These are phyloP conservation scores for Numida meleagris DNA, from an alignment of 2,113 vertebrate genomes.

Conservation along the genomic window DNA sequence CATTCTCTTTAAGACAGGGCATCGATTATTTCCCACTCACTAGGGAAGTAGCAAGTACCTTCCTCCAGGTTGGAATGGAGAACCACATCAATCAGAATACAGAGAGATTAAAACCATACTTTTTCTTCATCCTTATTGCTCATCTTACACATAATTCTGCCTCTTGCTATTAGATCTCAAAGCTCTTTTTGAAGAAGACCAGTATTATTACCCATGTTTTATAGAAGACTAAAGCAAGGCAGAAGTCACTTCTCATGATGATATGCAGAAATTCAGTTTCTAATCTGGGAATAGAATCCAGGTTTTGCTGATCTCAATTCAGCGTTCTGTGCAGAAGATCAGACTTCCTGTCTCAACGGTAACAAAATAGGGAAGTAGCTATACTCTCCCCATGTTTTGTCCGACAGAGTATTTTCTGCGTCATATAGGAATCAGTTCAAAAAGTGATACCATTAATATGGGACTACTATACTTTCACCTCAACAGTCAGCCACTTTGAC, in stretches of 20 bases:
- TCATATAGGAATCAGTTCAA: background rate
- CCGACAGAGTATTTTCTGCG: background rate
- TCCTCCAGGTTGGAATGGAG: background rate
- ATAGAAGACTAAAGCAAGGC: background rate
- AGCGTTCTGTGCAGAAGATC: background rate
- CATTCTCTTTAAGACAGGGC: background rate
- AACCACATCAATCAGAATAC: background rate
- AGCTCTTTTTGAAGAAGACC: background rate
- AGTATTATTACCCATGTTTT: background rate
- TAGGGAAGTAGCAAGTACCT: background rate
- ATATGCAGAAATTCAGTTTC: background rate
- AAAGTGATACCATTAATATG: background rate
- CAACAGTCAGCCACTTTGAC: background rate
- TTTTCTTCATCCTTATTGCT: background rate
- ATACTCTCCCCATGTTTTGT: background rate
- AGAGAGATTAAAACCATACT: background rate
- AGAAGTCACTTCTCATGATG: background rate
- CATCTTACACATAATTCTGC: background rate
- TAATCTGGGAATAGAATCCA: background rate
- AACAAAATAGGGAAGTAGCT: background rate
- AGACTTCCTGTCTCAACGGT: background rate
- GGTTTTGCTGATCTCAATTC: background rate
- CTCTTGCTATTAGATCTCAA: background rate
- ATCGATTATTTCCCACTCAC: background rate
- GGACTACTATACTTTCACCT: background rate